These are phyloP conservation scores for Phaedon cochleariae DNA, from an alignment of 2,888 invertebrate species.

Conservation along the genomic window DNA sequence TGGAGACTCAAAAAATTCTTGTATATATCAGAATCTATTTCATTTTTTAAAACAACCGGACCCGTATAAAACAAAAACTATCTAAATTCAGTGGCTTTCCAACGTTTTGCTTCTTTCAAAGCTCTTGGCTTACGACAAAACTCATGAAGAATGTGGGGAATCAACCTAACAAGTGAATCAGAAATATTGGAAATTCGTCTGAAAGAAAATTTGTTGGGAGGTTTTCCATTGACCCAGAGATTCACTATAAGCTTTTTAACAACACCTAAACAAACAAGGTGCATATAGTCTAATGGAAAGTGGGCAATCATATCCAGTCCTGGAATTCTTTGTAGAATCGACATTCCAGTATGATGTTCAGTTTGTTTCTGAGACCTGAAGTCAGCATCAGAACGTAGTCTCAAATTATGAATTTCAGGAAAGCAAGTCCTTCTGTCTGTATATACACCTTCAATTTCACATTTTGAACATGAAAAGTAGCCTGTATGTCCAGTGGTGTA, in stretches of 20 bases:
- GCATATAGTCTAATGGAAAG: slow-evolving; percentile 1
- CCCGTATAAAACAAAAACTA: too few species aligned
- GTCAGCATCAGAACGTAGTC: slow-evolving; percentile 8
- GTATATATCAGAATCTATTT: neutral
- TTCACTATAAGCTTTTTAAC: slow-evolving; percentile 8
- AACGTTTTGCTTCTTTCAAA: slow-evolving; percentile 8
- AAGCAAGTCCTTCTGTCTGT: slow-evolving; percentile 6
- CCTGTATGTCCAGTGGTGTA: too few species aligned
- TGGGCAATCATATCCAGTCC: slow-evolving; percentile 9
- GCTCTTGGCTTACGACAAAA: slow-evolving; percentile 10
- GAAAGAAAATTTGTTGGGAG: slow-evolving; percentile 15
- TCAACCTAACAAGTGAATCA: slow-evolving; percentile 8
- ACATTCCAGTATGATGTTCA: slow-evolving; percentile 5
- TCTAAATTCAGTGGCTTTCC: neutral
- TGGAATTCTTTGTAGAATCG: slow-evolving; percentile 6
- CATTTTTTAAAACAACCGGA: neutral
- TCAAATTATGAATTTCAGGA: slow-evolving; percentile 9
- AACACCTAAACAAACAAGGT: neutral
- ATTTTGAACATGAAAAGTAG: neutral
- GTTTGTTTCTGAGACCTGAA: slow-evolving; percentile 1
- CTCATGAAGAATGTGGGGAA: neutral
- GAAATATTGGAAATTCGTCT: slow-evolving; percentile 13
- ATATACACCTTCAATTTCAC: slow-evolving; percentile 14
- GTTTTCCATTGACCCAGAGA: slow-evolving; percentile 17
- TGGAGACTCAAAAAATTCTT: slow-evolving; percentile 3